A percentile compares a stretch with the other conserved stretches of the same genome.
These are phyloP conservation scores for Diabrotica virgifera DNA, from an alignment of 1,140 invertebrate genomes.

Conservation along the genomic window DNA sequence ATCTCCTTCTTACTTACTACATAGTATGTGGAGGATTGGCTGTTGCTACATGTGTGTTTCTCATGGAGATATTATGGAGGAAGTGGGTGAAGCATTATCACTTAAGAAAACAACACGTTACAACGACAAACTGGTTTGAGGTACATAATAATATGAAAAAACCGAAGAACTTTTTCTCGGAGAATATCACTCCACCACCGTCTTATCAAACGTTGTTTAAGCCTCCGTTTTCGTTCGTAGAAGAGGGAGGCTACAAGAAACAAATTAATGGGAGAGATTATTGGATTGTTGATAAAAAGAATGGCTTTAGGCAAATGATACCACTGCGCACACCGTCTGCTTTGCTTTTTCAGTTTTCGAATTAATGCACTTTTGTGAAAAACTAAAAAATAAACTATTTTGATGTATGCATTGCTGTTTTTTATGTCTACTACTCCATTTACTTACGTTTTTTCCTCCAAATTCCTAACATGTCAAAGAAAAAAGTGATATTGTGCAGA, in stretches of 20 bases:
- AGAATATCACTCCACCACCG: conserved; percentile 50
- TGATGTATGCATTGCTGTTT: too few relatives aligned
- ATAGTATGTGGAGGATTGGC: conserved; percentile 63
- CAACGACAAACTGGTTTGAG: not conserved
- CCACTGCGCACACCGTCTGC: conserved; percentile 69
- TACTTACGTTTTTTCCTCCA: too few relatives aligned
- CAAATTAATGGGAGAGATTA: conserved; percentile 74
- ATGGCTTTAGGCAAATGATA: conserved; percentile 62
- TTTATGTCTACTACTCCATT: too few relatives aligned
- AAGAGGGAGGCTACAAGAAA: conserved; percentile 53
- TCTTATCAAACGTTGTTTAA: conserved; percentile 56
- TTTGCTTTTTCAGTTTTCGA: conserved; percentile 63
- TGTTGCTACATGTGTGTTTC: conserved; percentile 60
- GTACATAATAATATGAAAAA: conserved; percentile 23
- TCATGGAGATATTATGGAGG: conserved; percentile 54
- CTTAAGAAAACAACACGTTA: not conserved
- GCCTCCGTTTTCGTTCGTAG: conserved; percentile 41
- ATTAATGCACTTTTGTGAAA: conserved; percentile 22
- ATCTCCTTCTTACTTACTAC: conserved; percentile 70
- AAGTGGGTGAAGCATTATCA: conserved; percentile 7
- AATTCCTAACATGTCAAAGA: too few relatives aligned
- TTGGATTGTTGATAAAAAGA: conserved; percentile 58
- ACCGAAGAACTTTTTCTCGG: conserved; percentile 32
- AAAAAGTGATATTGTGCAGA: too few relatives aligned
- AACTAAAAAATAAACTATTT: too few relatives aligned